A percentile compares a stretch with the other conserved stretches of the same genome.
Evolutionary conservation across 2,113 vertebrate genomes (phyloP).

Genomic region (Phoenicopterus ruber): DNA sequence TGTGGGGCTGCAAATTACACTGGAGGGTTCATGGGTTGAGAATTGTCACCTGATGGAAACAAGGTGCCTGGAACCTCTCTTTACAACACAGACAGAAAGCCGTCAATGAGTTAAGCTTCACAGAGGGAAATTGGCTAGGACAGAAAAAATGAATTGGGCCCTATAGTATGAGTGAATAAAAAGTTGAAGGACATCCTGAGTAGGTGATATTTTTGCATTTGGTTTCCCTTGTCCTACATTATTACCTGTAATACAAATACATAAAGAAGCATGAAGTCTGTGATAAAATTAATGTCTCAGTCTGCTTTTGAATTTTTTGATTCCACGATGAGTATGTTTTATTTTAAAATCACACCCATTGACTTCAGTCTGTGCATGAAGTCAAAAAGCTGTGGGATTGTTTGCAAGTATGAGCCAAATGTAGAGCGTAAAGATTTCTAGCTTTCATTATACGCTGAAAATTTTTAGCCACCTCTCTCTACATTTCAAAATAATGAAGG

Average conservation of each 20-base stretch:
- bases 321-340: neutral
- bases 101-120: neutral
- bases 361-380: neutral
- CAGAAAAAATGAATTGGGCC: neutral
- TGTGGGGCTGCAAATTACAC: neutral
- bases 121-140: neutral
- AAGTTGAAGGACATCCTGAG: neutral
- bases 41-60: neutral
- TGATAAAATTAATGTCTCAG: neutral
- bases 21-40: neutral
- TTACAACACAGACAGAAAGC: neutral
- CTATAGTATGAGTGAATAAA: neutral
- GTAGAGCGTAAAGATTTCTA: neutral
- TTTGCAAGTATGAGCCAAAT: neutral
- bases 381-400: neutral
- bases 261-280: neutral
- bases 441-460: neutral
- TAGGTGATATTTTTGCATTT: neutral
- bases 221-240: neutral
- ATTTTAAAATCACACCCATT: neutral
- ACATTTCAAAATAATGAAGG: neutral
- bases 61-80: neutral
- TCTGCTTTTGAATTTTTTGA: neutral
- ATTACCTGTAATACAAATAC: neutral
- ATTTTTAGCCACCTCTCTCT: neutral